Conservation (phyloP, 1,140 invertebrate species). For the Scylla paramamosain region DNA sequence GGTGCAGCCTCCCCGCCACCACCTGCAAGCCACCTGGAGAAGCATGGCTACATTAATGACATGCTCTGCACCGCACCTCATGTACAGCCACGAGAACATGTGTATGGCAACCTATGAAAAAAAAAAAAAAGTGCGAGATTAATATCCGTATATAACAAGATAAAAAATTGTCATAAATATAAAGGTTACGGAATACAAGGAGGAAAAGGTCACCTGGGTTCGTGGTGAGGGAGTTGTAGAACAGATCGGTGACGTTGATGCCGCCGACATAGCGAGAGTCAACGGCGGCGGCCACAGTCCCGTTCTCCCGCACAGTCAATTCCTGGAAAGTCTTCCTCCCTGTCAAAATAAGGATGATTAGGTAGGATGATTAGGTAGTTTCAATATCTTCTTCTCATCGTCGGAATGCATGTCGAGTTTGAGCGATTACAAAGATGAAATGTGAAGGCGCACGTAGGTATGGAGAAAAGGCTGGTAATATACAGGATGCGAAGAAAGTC, state of each 20-base stretch:
- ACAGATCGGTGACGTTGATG: not conserved
- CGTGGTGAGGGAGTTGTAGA: conserved; percentile 10
- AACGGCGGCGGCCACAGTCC: not conserved
- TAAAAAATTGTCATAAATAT: too few species aligned
- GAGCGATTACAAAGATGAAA: too few species aligned
- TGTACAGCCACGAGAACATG: not conserved
- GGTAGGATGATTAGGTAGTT: not conserved
- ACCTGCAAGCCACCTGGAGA: conserved; percentile 27
- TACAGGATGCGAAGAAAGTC: too few species aligned
- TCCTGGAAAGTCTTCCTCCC: conserved; percentile 34
- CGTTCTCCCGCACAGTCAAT: not conserved
- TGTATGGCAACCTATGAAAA: not conserved
- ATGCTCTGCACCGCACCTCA: not conserved
- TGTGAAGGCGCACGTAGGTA: too few species aligned
- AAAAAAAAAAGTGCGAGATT: too few species aligned
- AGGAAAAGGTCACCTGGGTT: conserved; percentile 27
- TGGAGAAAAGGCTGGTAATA: too few species aligned
- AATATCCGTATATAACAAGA: too few species aligned
- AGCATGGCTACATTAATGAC: too few species aligned
- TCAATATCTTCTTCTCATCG: not conserved
- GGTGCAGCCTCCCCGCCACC: not conserved
- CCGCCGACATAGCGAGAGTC: not conserved
- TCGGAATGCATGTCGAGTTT: too few species aligned
- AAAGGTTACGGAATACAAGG: too few species aligned
- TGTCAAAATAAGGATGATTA: not conserved